Percentiles rank a stretch among this genome's conserved stretches.
These are phyloP conservation scores for Mobula birostris DNA, from an alignment of 2,113 vertebrate species.

Conservation along the genomic window DNA sequence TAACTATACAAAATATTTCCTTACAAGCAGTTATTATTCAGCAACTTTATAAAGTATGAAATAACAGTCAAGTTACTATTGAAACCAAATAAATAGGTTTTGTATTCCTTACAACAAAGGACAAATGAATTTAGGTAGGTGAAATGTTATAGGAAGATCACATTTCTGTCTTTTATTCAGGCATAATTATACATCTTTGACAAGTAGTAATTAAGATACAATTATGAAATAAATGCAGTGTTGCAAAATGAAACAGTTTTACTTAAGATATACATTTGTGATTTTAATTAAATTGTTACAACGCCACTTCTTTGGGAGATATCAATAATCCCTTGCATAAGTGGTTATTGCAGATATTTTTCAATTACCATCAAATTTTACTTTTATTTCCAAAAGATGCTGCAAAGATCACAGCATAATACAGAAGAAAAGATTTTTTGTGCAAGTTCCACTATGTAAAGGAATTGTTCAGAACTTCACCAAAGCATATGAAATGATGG, in stretches of 20 bases:
- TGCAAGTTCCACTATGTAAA: background rate
- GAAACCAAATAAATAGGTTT: constrained; percentile 19
- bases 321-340: background rate
- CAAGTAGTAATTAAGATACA: constrained; percentile 1
- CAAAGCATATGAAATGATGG: too few relatives aligned
- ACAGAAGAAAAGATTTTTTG: background rate
- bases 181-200: background rate
- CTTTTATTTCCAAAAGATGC: constrained; percentile 10
- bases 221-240: constrained; percentile 16
- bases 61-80: background rate
- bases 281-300: constrained; percentile 18
- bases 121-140: background rate
- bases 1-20: background rate
- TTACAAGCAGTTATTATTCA: background rate
- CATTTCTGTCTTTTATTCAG: background rate
- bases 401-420: background rate
- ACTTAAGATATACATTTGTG: constrained; percentile 22
- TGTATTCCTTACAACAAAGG: background rate
- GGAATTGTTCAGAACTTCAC: too few relatives aligned
- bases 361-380: background rate
- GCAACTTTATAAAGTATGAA: background rate
- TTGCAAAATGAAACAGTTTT: constrained; percentile 22
- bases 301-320: background rate
- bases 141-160: background rate
- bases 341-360: background rate